These are phyloP conservation scores for Salpingus planirostris DNA, from an alignment of 2,888 invertebrate genomes.

Conservation along the genomic window DNA sequence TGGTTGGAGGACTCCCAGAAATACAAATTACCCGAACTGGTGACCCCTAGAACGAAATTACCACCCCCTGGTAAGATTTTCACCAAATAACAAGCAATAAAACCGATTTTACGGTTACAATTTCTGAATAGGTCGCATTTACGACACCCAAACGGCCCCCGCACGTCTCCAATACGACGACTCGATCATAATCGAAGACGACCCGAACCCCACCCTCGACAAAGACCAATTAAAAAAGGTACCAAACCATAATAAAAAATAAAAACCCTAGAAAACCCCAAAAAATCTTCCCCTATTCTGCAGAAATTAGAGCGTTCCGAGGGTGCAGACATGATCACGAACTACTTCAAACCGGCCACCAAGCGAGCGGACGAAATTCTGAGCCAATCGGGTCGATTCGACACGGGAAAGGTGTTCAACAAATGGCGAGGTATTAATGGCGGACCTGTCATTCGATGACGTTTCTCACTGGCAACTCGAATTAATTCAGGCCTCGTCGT, in stretches of 20 bases:
- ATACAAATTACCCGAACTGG: conserved; percentile 63
- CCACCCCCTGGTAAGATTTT: conserved; percentile 51
- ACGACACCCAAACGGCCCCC: conserved; percentile 41
- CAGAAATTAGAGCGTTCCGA: conserved; percentile 32
- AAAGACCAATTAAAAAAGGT: no score
- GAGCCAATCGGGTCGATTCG: conserved; percentile 47
- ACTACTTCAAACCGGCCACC: conserved; percentile 59
- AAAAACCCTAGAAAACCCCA: neutral
- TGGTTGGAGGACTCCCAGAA: conserved; percentile 69
- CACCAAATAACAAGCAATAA: neutral
- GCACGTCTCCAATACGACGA: conserved; percentile 39
- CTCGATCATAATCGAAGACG: no score
- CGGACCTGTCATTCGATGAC: neutral
- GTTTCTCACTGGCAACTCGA: no score
- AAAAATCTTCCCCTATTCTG: conserved; percentile 26
- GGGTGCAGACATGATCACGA: conserved; percentile 56
- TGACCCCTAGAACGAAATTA: conserved; percentile 55
- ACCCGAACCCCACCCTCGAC: no score
- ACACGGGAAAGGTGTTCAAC: conserved; percentile 45
- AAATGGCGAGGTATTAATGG: conserved; percentile 44
- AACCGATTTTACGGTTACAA: no score
- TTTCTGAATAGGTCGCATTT: conserved; percentile 28
- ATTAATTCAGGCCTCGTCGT: no score
- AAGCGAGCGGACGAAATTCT: conserved; percentile 53
- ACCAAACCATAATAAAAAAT: no score